Percentiles rank a stretch among this genome's conserved stretches.
phyloP scores from a whole-genome alignment of 2,797 vertebrate genomes.

The Hippoglossus hippoglossus region DNA sequence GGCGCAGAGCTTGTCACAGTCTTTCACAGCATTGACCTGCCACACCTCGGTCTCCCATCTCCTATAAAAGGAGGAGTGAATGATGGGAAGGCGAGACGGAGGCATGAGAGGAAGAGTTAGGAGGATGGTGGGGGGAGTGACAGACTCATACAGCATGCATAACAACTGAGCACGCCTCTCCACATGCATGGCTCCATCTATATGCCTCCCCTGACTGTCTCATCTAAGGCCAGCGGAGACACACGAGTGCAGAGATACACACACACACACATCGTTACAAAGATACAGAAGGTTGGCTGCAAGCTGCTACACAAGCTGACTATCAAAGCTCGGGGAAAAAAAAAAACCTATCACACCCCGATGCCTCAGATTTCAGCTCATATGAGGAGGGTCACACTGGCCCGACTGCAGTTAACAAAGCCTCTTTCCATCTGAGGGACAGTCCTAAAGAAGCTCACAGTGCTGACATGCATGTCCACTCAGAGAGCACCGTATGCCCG shows the following conservation, averaged over 20 bases:
- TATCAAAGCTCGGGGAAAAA: slow-evolving; percentile 49
- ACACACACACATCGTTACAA: slow-evolving; percentile 38
- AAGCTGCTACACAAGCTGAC: slow-evolving; percentile 64
- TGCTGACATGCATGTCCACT: slow-evolving; percentile 49
- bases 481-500: slow-evolving; percentile 37
- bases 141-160: slow-evolving; percentile 68
- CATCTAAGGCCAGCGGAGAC: slow-evolving; percentile 55
- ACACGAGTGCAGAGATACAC: not conserved
- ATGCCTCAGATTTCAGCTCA: slow-evolving; percentile 52
- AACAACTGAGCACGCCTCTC: slow-evolving; percentile 65
- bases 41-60: slow-evolving; percentile 48
- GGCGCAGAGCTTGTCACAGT: slow-evolving; percentile 66
- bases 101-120: slow-evolving; percentile 39
- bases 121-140: slow-evolving; percentile 41
- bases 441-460: slow-evolving; percentile 39
- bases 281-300: slow-evolving; percentile 62
- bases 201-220: slow-evolving; percentile 54
- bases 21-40: slow-evolving; percentile 75
- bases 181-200: slow-evolving; percentile 61
- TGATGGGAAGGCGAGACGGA: slow-evolving; percentile 62
- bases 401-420: slow-evolving; percentile 42
- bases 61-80: slow-evolving; percentile 69
- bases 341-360: slow-evolving; percentile 20
- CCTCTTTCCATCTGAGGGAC: slow-evolving; percentile 50
- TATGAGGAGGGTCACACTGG: slow-evolving; percentile 59